Percentiles rank a stretch among this genome's conserved stretches.
Evolutionary conservation across 2,888 invertebrate genomes (phyloP).

Genomic region (Mythimna pallens): DNA sequence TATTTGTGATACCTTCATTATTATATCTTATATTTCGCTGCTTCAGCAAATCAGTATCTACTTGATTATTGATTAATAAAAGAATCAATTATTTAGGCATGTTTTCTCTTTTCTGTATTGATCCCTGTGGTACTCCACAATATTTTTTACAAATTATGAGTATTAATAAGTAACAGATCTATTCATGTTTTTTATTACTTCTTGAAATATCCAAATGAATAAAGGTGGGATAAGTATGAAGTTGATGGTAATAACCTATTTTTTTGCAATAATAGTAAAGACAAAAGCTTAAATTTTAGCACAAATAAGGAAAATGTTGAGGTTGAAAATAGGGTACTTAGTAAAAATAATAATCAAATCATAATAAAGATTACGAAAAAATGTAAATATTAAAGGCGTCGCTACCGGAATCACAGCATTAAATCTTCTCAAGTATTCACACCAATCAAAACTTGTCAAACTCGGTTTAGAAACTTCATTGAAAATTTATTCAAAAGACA

Average conservation of each 20-base stretch:
- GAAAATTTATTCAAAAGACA: slow-evolving; percentile 87
- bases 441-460: slow-evolving; percentile 85
- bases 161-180: neutral
- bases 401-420: slow-evolving; percentile 59
- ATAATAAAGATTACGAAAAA: slow-evolving; percentile 55
- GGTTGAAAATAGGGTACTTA: slow-evolving; percentile 12
- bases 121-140: slow-evolving; percentile 1
- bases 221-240: neutral
- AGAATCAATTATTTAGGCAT: neutral
- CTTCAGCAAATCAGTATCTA: neutral
- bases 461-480: slow-evolving; percentile 84
- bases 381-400: slow-evolving; percentile 57
- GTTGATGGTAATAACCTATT: slow-evolving; percentile 12
- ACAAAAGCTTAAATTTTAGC: neutral
- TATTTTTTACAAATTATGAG: neutral
- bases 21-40: neutral
- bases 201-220: slow-evolving; percentile 18
- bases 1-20: slow-evolving; percentile 3
- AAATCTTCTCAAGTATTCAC: slow-evolving; percentile 77
- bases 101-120: neutral
- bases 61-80: neutral
- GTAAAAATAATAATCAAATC: slow-evolving; percentile 46
- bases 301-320: slow-evolving; percentile 1
- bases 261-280: neutral
- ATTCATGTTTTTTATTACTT: slow-evolving; percentile 14